These are phyloP conservation scores for Tragelaphus strepsiceros DNA, from an alignment of 2,113 vertebrate genomes.

Conservation along the genomic window DNA sequence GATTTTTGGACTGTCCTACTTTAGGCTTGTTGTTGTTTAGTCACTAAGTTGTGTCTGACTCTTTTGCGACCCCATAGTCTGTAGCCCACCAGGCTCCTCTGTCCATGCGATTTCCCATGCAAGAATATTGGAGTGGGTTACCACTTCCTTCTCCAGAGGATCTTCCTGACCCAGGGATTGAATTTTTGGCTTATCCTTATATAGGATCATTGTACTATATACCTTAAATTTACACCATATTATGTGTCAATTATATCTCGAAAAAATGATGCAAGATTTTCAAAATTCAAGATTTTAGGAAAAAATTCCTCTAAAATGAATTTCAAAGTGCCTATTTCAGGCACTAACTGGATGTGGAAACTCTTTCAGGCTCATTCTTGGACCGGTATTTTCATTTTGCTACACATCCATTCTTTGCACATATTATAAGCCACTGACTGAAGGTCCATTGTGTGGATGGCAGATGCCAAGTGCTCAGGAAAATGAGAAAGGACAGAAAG, in stretches of 20 bases:
- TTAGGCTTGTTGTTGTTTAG: not conserved
- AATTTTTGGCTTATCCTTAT: not conserved
- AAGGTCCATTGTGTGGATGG: not conserved
- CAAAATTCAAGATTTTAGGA: slow-evolving; percentile 5
- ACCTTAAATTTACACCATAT: not conserved
- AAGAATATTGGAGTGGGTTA: not conserved
- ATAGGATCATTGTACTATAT: not conserved
- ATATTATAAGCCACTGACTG: not conserved
- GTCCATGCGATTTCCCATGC: not conserved
- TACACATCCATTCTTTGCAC: not conserved
- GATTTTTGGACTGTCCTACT: not conserved
- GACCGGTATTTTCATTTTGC: not conserved
- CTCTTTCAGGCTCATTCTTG: not conserved
- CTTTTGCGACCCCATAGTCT: not conserved
- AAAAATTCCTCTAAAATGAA: not conserved
- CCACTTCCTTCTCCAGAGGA: not conserved
- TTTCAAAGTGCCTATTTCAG: not conserved
- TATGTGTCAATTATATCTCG: not conserved
- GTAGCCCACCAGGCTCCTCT: not conserved
- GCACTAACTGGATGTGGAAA: not conserved
- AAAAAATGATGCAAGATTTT: not conserved
- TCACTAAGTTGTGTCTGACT: not conserved
- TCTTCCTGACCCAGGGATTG: not conserved
- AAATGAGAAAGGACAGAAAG: slow-evolving; percentile 18
- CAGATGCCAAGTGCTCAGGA: not conserved